phyloP scores from a whole-genome alignment of 1,140 invertebrate species.

The Dreissena polymorpha region DNA sequence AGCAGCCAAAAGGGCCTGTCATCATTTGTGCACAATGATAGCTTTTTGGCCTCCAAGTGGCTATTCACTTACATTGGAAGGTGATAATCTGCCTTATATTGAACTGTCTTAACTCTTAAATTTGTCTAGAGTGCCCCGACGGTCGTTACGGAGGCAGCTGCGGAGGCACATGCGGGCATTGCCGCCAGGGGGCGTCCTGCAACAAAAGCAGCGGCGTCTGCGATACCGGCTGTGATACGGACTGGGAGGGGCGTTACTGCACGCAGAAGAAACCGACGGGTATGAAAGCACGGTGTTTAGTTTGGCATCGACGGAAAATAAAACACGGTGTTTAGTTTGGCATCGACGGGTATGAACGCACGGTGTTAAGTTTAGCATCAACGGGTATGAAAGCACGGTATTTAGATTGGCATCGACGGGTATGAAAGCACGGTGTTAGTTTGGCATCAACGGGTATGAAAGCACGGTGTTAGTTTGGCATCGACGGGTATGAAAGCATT shows the following conservation, averaged over 20 bases:
- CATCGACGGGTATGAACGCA: not conserved
- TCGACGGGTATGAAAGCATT: not conserved
- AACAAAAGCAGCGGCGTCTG: constrained; percentile 42
- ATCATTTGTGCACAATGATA: too few species aligned
- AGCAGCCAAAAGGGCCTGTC: too few species aligned
- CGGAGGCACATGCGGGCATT: constrained; percentile 37
- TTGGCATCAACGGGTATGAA: not conserved
- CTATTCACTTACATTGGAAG: too few species aligned
- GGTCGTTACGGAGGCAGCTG: constrained; percentile 29
- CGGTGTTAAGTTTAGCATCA: not conserved
- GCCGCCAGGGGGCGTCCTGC: constrained; percentile 32
- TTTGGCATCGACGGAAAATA: not conserved
- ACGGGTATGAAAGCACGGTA: not conserved
- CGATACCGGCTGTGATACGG: constrained; percentile 35
- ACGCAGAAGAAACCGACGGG: constrained; percentile 46
- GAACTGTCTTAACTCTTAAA: too few species aligned
- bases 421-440: not conserved
- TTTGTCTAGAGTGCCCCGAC: constrained; percentile 15
- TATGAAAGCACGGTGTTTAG: not conserved
- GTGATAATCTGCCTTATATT: too few species aligned
- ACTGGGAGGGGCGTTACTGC: constrained; percentile 48
- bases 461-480: not conserved
- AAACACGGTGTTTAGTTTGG: not conserved
- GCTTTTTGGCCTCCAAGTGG: too few species aligned
- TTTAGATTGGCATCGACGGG: not conserved